These are phyloP conservation scores for Centrocercus urophasianus DNA, from an alignment of 2,113 vertebrate species.

Conservation along the genomic window DNA sequence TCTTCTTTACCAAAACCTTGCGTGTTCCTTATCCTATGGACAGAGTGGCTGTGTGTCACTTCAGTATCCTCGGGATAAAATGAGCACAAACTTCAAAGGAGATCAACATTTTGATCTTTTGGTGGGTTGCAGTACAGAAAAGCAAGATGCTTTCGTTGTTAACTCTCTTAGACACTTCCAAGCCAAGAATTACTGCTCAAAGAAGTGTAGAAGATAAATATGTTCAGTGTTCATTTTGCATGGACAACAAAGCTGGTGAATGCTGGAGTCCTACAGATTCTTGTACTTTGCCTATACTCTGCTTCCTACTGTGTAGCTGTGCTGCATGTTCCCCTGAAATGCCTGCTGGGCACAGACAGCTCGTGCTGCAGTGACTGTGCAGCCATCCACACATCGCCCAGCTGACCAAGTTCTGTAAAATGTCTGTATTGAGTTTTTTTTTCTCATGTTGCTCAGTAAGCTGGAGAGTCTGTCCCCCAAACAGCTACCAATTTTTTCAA, in stretches of 20 bases:
- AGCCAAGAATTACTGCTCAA: constrained; percentile 6
- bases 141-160: constrained; percentile 9
- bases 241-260: not conserved
- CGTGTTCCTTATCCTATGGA: not conserved
- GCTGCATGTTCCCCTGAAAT: not conserved
- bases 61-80: not conserved
- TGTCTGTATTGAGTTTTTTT: not conserved
- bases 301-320: not conserved
- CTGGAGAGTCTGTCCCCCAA: not conserved
- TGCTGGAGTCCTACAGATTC: not conserved
- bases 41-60: not conserved
- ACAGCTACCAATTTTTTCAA: not conserved
- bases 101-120: not conserved
- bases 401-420: not conserved
- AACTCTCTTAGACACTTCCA: not conserved
- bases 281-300: not conserved
- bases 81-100: not conserved
- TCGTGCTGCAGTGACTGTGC: not conserved
- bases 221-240: not conserved
- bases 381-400: not conserved
- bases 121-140: not conserved
- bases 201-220: not conserved
- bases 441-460: not conserved
- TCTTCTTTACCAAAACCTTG: not conserved
- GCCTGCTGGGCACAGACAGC: not conserved